Evolutionary conservation across 2,113 vertebrate genomes (phyloP).

Genomic region (Apaloderma vittatum): DNA sequence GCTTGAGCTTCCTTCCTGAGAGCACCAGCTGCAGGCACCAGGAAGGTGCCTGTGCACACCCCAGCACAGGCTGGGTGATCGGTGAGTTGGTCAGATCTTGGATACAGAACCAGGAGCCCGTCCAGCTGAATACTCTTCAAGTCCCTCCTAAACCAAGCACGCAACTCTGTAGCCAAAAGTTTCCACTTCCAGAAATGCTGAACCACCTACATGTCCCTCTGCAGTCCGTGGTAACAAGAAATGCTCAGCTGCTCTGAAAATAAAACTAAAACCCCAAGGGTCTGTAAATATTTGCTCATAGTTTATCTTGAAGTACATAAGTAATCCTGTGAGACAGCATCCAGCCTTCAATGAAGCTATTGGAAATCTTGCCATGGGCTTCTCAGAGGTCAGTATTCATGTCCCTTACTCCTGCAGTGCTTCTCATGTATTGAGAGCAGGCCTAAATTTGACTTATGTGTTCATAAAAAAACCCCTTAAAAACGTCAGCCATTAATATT

Average conservation of each 20-base stretch:
- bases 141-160: not conserved
- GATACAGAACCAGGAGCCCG: not conserved
- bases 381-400: not conserved
- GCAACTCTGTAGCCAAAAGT: accelerated
- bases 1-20: not conserved
- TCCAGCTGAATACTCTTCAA: not conserved
- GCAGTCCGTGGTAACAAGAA: accelerated
- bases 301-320: not conserved
- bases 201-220: not conserved
- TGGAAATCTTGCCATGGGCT: not conserved
- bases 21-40: accelerated
- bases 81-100: not conserved
- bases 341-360: not conserved
- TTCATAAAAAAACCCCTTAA: not conserved
- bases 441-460: not conserved
- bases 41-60: not conserved
- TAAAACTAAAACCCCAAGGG: not conserved
- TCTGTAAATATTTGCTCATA: not conserved
- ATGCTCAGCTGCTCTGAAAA: not conserved
- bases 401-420: not conserved
- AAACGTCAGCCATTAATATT: not conserved
- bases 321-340: not conserved
- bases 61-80: not conserved
- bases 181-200: not conserved
- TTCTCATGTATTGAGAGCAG: not conserved